Evolutionary conservation across 1,140 invertebrate species (phyloP), one percentile per base, ranked within the genome.

Genomic region (Tribolium madens): DNA sequence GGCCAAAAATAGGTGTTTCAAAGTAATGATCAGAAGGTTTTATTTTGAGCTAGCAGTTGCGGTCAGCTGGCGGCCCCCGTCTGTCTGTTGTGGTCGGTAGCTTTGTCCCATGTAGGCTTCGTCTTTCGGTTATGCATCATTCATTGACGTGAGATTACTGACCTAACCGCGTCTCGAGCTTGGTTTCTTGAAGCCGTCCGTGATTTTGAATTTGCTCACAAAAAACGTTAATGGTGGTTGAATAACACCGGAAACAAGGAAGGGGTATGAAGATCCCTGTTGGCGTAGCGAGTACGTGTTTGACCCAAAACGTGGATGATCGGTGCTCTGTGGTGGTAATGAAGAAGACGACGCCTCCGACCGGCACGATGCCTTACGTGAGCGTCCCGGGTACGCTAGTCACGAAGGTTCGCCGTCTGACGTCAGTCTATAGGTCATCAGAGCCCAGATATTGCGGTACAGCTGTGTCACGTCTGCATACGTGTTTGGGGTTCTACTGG

Each of bases 401-500:
- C 83, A 83, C 81, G 81, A 69, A 81, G 77, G 77, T 81, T 80
- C 80, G 75, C 81, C 80, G 82, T 81, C 81, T 81, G 78, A 81
- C 80, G 80, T 78, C 77, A 81, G 80, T 81, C 80, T 82, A 80
- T 82, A 80, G 82, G 80, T 82, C 83, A 83, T 83, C 81, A 80
- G 80, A 75, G 76, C 69, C n/a, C 71, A 79, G 78, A 83, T 82
- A 82, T 81, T 81, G 79, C 77, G 77, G 81, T 80, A 81, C 83
- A 84, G 83, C 83, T 84, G 83, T 80, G 81, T 83, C 83, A 84
- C 83, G 83, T 84, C 82, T 80, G 77, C 79, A 83, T 84, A 84
- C 83, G 83, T 84, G 83, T 83, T 81, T 81, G 77, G 83, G 83
- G 78, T 84, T 80, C 80, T 83, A 84, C 82, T 84, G 80, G 81